Evolutionary conservation across 2,797 vertebrate genomes (phyloP), one percentile per base, ranked within the genome.

Genomic region (Typhlichthys subterraneus): DNA sequence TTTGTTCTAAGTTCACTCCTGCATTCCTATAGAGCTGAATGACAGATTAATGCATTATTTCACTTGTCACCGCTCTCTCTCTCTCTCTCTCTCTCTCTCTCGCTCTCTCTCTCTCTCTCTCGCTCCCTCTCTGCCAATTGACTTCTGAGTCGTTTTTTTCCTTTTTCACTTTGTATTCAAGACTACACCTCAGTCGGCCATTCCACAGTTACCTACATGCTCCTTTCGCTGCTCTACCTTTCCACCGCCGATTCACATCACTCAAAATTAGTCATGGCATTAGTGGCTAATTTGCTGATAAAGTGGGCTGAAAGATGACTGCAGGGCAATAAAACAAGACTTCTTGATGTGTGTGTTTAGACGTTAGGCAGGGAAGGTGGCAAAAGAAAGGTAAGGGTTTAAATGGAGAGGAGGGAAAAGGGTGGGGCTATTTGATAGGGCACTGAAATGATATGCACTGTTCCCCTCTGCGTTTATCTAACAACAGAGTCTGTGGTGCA

Each of bases 201-300:
- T 42, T 42, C 38, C 38, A 42, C 38, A 42, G 38, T 42, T 42
- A 9, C 38, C 38, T 9, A 42, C 38, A 42, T 7, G 38, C 38
- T 7, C 38, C 38, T 9, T 42, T 42, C 5, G 38, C 38, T 42
- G 38, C 38, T 42, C 7, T 42, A 6, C 38, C 38, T 42, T 42
- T 42, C 38, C 38, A 9, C 38, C 72, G 72, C 70, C 79, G 80
- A 77, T 83, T 81, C 81, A 70, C 79, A 81, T 78, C 83, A 81
- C 76, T 74, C 38, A 42, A 42, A 42, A 7, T 42, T 10, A 9
- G 7, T 42, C 38, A 42, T 8, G 38, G 66, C 65, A 80, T 81
- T 77, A 82, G 77, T 59, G 68, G 51, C 52, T 78, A 85, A 81
- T 80, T 73, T 69, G 69, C 57, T 59, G 50, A 70, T 74, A 81